Percentiles rank a stretch among this genome's conserved stretches.
Conservation (phyloP, 23 tunicate genomes). For the Halocynthia aurantium region DNA sequence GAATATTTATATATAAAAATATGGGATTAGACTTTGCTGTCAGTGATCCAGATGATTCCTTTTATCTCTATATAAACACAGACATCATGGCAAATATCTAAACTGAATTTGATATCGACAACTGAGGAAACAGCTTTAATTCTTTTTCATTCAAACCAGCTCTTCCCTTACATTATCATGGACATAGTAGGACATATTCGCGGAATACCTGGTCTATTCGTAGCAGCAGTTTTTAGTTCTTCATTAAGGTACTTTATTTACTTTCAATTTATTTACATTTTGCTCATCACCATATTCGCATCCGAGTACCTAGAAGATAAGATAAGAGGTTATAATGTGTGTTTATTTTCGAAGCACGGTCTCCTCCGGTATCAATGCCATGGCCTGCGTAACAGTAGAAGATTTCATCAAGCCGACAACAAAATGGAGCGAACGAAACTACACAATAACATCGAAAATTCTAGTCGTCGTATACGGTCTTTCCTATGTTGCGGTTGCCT, state of each 20-base stretch:
- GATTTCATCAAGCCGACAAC: constrained; percentile 76
- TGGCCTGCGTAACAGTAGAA: constrained; percentile 92
- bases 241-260: constrained; percentile 53
- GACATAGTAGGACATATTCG: constrained; percentile 73
- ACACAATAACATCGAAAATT: constrained; percentile 37
- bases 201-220: constrained; percentile 91
- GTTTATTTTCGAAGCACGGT: constrained; percentile 52
- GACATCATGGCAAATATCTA: no score
- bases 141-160: constrained; percentile 8
- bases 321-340: background rate
- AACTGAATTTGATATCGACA: no score
- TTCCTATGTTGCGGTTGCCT: constrained; percentile 52
- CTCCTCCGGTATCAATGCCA: constrained; percentile 92
- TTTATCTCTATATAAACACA: no score
- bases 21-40: no score
- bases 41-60: background rate
- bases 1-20: no score
- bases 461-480: constrained; percentile 56
- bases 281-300: background rate
- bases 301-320: background rate
- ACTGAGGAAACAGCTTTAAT: no score
- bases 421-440: constrained; percentile 42
- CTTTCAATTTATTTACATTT: background rate
- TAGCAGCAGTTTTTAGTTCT: constrained; percentile 91
- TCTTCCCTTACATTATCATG: constrained; percentile 90